phyloP scores from a whole-genome alignment of 2,888 invertebrate genomes.

The Zelleria hepariella region DNA sequence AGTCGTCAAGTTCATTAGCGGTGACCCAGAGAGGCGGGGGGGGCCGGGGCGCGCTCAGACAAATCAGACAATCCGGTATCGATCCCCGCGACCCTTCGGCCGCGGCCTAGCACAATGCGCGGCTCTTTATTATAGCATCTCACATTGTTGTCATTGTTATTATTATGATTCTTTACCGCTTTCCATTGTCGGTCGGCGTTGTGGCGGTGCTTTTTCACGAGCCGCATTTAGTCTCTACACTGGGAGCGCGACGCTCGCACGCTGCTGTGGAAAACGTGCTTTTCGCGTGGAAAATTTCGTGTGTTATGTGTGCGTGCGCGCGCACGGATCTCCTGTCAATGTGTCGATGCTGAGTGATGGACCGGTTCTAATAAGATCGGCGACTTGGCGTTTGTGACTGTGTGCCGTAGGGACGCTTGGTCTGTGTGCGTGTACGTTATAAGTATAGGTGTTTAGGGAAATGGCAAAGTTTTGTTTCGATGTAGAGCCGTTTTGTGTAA shows the following conservation, averaged over 20 bases:
- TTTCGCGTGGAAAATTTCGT: slow-evolving; percentile 57
- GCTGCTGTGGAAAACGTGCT: slow-evolving; percentile 65
- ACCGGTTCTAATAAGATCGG: neutral
- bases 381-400: neutral
- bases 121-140: slow-evolving; percentile 73
- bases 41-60: slow-evolving; percentile 24
- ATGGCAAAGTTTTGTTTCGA: neutral
- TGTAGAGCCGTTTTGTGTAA: neutral
- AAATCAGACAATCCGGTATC: slow-evolving; percentile 37
- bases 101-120: slow-evolving; percentile 63
- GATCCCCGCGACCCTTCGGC: slow-evolving; percentile 69
- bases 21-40: slow-evolving; percentile 10
- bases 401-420: neutral
- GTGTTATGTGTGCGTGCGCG: slow-evolving; percentile 41
- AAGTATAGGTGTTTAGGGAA: neutral
- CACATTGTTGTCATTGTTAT: slow-evolving; percentile 74
- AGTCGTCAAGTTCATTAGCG: slow-evolving; percentile 4
- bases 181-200: slow-evolving; percentile 72
- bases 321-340: slow-evolving; percentile 28
- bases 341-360: slow-evolving; percentile 10
- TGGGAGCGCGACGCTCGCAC: slow-evolving; percentile 70
- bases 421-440: neutral
- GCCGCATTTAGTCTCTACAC: slow-evolving; percentile 70
- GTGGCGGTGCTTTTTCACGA: slow-evolving; percentile 72
- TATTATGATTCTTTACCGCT: slow-evolving; percentile 73